phyloP scores from a whole-genome alignment of 2,113 vertebrate species.

The Pipa parva region DNA sequence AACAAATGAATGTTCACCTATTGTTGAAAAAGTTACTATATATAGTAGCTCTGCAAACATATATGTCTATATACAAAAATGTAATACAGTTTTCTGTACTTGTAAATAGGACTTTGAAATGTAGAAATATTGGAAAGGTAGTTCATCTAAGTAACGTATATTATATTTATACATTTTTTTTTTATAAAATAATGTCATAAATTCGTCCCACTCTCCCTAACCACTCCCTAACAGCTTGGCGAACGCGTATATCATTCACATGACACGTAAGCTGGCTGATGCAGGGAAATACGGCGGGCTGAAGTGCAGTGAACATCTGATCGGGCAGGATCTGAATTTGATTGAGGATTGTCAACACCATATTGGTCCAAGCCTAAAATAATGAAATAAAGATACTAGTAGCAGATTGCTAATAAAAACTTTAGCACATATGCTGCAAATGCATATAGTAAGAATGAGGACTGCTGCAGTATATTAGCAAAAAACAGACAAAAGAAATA shows the following conservation, averaged over 20 bases:
- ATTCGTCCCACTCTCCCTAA: slow-evolving; percentile 86
- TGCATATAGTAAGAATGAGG: too few relatives aligned
- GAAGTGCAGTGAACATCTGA: slow-evolving; percentile 81
- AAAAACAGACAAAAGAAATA: too few relatives aligned
- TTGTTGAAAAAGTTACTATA: too few relatives aligned
- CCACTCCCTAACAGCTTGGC: slow-evolving; percentile 92
- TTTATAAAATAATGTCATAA: slow-evolving; percentile 81
- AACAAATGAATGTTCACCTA: too few relatives aligned
- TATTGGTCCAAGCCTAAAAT: slow-evolving; percentile 91
- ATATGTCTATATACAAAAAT: slow-evolving; percentile 27
- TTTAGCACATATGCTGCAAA: too few relatives aligned
- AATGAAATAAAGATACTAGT: slow-evolving; percentile 5
- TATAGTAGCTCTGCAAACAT: not conserved
- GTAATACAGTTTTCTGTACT: slow-evolving; percentile 30
- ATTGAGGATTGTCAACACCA: slow-evolving; percentile 91
- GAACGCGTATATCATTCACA: slow-evolving; percentile 81
- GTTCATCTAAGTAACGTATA: not conserved
- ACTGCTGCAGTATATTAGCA: too few relatives aligned
- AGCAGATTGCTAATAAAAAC: too few relatives aligned
- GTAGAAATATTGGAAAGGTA: slow-evolving; percentile 18
- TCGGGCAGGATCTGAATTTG: slow-evolving; percentile 89
- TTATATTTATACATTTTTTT: slow-evolving; percentile 9
- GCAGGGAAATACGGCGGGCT: slow-evolving; percentile 89
- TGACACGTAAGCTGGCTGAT: slow-evolving; percentile 95
- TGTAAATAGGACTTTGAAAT: slow-evolving; percentile 26